These are phyloP conservation scores for Bruchidius siliquastri DNA, from an alignment of 2,888 invertebrate species.

Conservation along the genomic window DNA sequence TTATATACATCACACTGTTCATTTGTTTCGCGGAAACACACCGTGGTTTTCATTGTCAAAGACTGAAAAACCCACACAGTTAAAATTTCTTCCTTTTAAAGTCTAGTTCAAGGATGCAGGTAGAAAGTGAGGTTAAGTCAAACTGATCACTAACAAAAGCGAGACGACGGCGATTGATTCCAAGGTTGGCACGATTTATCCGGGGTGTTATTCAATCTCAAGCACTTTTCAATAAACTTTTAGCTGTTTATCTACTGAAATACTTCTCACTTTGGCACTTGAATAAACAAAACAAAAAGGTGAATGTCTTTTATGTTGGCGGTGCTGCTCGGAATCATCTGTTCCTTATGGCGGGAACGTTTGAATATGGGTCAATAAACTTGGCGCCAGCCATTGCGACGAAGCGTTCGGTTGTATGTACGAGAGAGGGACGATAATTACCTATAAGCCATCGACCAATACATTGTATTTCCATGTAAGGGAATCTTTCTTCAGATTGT, in stretches of 20 bases:
- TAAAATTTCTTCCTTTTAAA: background rate
- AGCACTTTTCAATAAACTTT: background rate
- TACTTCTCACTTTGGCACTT: background rate
- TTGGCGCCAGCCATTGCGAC: background rate
- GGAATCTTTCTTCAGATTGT: too few species aligned
- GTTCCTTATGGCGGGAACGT: slow-evolving; percentile 15
- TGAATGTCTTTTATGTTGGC: slow-evolving; percentile 9
- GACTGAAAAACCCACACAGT: slow-evolving; percentile 1
- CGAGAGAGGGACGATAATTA: background rate
- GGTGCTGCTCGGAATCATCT: slow-evolving; percentile 14
- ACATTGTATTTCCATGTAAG: background rate
- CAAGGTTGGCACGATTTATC: background rate
- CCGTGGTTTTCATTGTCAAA: slow-evolving; percentile 13
- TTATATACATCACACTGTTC: slow-evolving; percentile 11
- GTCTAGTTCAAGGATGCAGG: slow-evolving; percentile 4
- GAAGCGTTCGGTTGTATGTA: background rate
- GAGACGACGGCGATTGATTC: background rate
- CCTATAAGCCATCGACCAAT: background rate
- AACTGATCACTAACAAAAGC: background rate
- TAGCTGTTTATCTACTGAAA: background rate
- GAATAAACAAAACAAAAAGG: slow-evolving; percentile 17
- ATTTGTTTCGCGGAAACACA: slow-evolving; percentile 13
- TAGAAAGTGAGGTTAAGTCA: slow-evolving; percentile 8
- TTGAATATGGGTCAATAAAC: slow-evolving; percentile 19
- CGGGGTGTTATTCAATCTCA: background rate